Conservation (phyloP, 2,888 invertebrate species). For the Orthosia gracilis region DNA sequence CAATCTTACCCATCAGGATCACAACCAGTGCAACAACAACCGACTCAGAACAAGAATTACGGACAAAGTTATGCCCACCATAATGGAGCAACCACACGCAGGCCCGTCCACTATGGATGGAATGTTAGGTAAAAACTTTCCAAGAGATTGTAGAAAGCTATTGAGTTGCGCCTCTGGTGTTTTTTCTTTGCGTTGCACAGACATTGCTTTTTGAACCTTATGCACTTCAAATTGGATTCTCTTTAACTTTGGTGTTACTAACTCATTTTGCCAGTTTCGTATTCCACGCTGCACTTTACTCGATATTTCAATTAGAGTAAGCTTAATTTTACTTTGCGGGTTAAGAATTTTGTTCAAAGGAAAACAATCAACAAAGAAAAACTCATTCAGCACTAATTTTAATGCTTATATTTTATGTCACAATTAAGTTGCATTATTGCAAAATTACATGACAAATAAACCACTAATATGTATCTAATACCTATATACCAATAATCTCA, state of each 20-base stretch:
- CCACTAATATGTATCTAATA: conserved; percentile 32
- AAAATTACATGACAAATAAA: conserved; percentile 28
- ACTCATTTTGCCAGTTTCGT: conserved; percentile 30
- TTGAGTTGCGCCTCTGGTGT: conserved; percentile 68
- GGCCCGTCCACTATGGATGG: conserved; percentile 87
- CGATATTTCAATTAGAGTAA: not conserved
- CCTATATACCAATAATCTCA: conserved; percentile 1
- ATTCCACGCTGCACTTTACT: conserved; percentile 28
- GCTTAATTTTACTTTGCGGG: conserved; percentile 25
- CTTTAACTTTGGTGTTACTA: conserved; percentile 46
- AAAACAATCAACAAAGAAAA: not conserved
- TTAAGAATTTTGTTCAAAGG: not conserved
- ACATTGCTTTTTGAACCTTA: conserved; percentile 42
- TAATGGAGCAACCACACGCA: conserved; percentile 79
- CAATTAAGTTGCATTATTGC: conserved; percentile 29
- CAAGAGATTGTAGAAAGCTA: conserved; percentile 62
- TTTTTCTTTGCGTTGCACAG: conserved; percentile 62
- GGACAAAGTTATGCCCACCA: conserved; percentile 78
- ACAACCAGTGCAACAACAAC: conserved; percentile 79
- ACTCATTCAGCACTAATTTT: conserved; percentile 11
- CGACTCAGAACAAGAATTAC: conserved; percentile 83
- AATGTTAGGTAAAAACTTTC: conserved; percentile 86
- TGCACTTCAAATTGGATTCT: conserved; percentile 18
- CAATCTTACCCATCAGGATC: conserved; percentile 86
- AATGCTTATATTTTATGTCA: conserved; percentile 44